Base-by-base conservation (phyloP, 2,797 vertebrate genomes). In the Bufotes viridis region DNA sequence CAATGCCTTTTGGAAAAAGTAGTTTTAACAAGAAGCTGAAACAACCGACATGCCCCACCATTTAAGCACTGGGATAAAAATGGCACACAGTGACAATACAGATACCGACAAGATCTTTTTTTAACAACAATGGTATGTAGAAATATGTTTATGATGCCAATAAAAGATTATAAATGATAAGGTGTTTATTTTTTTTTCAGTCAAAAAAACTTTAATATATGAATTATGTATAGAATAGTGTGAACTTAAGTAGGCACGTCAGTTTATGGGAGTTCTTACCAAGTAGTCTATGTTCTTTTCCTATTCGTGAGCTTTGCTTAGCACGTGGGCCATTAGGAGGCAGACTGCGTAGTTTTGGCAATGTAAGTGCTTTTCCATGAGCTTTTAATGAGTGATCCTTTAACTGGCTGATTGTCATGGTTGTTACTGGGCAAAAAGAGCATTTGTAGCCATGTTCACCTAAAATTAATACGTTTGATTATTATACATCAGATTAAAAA, bases 401-500 rank as follows among this genome's bases (percentile, higher is more conserved):
- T 94, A 99, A 95, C 94, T 97, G 98, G 94, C 96, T 98, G 96
- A 99, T 98, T 94, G 97, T 99, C 96, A 97, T 96, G 84, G 98
- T 97, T 94, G 98, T 97, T 95, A 98, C 98, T 49, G 97, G 92
- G 93, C 98, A 99, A 88, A 96, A 98, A 90, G 97, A 96, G 94
- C 98, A 99, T 95, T 97, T 98, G 95, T 99, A 99, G 70, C 96
- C 96, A 95, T 98, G 96, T 93, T 99, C 98, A 95, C 98, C 98
- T 99, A 91, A 84, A 92, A 94, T 87, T 53, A 29, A 15, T 13
- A 83, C 29, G 86, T 51, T 81, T 55, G 57, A 87, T 85, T 51
- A 75, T 26, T 42, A 75, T 3, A 17, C 55, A 8, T 26, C 42
- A 42, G 51, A 20, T 18, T 70, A 4, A 2, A 49, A 63, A 20